A percentile compares a stretch with the other conserved stretches of the same genome.
Conservation (phyloP, 2,113 vertebrate species). For the Brachyistius frenatus region DNA sequence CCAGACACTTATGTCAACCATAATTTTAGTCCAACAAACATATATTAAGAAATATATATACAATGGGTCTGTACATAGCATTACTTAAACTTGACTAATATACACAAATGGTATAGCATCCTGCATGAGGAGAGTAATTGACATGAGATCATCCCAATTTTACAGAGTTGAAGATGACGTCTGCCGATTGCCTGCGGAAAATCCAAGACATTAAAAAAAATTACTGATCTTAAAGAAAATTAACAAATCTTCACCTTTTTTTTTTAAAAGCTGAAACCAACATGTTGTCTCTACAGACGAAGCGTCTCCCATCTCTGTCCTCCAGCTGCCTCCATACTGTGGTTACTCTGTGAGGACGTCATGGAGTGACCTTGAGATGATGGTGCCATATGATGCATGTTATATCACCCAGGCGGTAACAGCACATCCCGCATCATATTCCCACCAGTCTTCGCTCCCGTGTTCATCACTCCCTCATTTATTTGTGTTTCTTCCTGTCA, state of each 20-base stretch:
- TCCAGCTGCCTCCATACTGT: constrained; percentile 78
- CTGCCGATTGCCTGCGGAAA: too few relatives aligned
- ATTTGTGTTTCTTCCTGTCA: constrained; percentile 34
- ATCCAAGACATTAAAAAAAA: too few relatives aligned
- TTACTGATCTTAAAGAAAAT: not conserved
- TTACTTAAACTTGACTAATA: too few relatives aligned
- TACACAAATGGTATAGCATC: too few relatives aligned
- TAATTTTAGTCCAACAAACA: too few relatives aligned
- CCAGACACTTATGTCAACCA: too few relatives aligned
- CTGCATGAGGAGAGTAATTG: too few relatives aligned
- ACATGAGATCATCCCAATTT: too few relatives aligned
- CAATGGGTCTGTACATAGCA: too few relatives aligned
- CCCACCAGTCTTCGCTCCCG: not conserved
- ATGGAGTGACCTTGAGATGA: constrained; percentile 70
- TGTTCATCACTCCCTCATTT: not conserved
- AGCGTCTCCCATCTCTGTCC: constrained; percentile 71
- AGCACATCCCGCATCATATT: not conserved
- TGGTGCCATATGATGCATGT: constrained; percentile 80
- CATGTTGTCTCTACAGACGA: constrained; percentile 60
- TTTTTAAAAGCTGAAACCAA: not conserved
- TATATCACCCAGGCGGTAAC: constrained; percentile 80
- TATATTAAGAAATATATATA: too few relatives aligned
- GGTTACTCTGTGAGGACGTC: constrained; percentile 73
- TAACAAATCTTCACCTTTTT: not conserved
- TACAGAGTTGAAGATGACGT: too few relatives aligned